Evolutionary conservation across 1,140 invertebrate genomes (phyloP).

Genomic region (Drosophila virilis): DNA sequence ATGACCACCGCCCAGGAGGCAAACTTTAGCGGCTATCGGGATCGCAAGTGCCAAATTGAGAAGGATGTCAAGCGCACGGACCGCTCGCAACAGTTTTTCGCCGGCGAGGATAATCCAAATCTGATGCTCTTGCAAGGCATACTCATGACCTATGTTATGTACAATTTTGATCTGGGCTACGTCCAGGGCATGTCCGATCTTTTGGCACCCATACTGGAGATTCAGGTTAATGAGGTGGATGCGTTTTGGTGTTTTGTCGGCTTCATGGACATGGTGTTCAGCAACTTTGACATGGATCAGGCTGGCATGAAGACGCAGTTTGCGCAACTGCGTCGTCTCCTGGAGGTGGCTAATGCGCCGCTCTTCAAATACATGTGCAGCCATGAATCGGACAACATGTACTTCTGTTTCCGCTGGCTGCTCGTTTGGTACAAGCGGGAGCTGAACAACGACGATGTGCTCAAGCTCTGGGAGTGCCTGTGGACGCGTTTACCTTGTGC

Average conservation of each 20-base stretch:
- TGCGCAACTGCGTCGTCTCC: slow-evolving; percentile 91
- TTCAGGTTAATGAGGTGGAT: slow-evolving; percentile 88
- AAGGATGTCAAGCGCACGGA: slow-evolving; percentile 99
- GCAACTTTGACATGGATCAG: slow-evolving; percentile 99
- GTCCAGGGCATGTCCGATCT: slow-evolving; percentile 99
- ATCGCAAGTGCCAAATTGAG: slow-evolving; percentile 97
- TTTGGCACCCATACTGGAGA: slow-evolving; percentile 95
- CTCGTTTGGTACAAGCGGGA: slow-evolving; percentile 94
- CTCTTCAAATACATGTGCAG: slow-evolving; percentile 94
- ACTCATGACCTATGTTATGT: slow-evolving; percentile 99
- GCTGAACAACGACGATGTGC: slow-evolving; percentile 90
- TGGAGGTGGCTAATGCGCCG: slow-evolving; percentile 92
- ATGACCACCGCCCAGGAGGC: slow-evolving; percentile 94
- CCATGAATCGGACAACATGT: slow-evolving; percentile 98
- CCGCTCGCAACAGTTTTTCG: slow-evolving; percentile 94
- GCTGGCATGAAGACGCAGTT: slow-evolving; percentile 98
- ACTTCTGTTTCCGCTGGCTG: slow-evolving; percentile 98
- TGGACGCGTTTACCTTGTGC: slow-evolving; percentile 96
- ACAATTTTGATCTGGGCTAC: slow-evolving; percentile 99
- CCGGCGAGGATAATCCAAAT: slow-evolving; percentile 96
- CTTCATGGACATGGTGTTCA: slow-evolving; percentile 98
- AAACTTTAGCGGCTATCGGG: slow-evolving; percentile 94
- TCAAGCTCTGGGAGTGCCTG: slow-evolving; percentile 92
- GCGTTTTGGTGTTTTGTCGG: slow-evolving; percentile 99
- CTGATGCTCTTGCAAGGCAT: slow-evolving; percentile 94